Conservation (phyloP, 2,113 vertebrate genomes). For the Pycnonotus jocosus region DNA sequence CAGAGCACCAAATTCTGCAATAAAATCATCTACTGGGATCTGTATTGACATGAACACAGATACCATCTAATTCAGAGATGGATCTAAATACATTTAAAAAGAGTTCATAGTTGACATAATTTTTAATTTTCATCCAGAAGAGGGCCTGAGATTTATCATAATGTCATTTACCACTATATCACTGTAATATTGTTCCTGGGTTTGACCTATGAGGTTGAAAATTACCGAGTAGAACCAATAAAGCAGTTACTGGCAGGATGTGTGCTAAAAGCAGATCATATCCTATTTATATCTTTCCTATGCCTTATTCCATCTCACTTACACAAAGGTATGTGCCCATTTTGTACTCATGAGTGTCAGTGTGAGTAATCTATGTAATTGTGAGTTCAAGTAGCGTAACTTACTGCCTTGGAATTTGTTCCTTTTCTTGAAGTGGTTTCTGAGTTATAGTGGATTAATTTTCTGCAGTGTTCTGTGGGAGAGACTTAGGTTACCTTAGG, state of each 20-base stretch:
- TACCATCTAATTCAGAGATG: background rate
- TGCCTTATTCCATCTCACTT: background rate
- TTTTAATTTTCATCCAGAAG: background rate
- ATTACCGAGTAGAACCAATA: slow-evolving; percentile 5
- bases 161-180: background rate
- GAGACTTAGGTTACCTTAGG: background rate
- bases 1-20: background rate
- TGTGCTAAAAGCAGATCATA: background rate
- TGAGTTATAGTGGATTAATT: background rate
- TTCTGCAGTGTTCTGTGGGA: background rate
- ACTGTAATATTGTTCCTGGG: background rate
- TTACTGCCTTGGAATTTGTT: background rate
- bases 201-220: background rate
- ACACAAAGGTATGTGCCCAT: background rate
- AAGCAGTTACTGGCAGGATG: background rate
- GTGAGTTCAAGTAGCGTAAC: background rate
- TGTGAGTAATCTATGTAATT: slow-evolving; percentile 16
- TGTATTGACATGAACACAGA: background rate
- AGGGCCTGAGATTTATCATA: background rate
- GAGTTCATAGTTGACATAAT: background rate
- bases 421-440: background rate
- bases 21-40: background rate
- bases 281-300: background rate
- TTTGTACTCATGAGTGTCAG: slow-evolving; percentile 1
- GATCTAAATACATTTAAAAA: background rate